phyloP scores from a whole-genome alignment of 2,888 invertebrate genomes.

The Volucella zonaria region DNA sequence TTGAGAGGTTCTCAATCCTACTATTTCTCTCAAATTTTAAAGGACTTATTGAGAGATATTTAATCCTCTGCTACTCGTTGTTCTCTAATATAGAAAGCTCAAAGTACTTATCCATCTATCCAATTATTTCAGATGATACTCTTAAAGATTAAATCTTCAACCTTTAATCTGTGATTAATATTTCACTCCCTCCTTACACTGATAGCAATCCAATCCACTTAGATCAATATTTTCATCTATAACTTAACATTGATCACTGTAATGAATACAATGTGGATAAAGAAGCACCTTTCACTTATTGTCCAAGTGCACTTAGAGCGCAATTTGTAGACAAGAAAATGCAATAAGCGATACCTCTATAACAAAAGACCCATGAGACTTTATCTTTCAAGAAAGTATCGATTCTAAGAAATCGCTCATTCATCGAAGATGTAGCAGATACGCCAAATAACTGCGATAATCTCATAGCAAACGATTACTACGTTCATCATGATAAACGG shows the following conservation, averaged over 20 bases:
- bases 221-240: conserved; percentile 8
- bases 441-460: conserved; percentile 25
- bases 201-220: conserved; percentile 4
- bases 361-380: neutral
- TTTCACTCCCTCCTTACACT: conserved; percentile 9
- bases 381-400: neutral
- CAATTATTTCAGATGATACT: neutral
- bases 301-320: neutral
- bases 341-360: neutral
- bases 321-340: conserved; percentile 15
- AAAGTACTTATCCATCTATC: too few species aligned
- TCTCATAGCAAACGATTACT: conserved; percentile 23
- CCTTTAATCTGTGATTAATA: conserved; percentile 21
- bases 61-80: too few species aligned
- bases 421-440: conserved; percentile 21
- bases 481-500: neutral
- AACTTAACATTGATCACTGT: conserved; percentile 11
- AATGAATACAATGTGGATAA: conserved; percentile 4
- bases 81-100: too few species aligned
- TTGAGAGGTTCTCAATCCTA: too few species aligned
- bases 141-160: neutral
- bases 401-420: conserved; percentile 13
- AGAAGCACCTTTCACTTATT: neutral
- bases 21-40: too few species aligned
- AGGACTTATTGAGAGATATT: too few species aligned